A percentile compares a stretch with the other conserved stretches of the same genome.
Evolutionary conservation across 2,113 vertebrate genomes (phyloP).

Genomic region (Halcyon senegalensis): DNA sequence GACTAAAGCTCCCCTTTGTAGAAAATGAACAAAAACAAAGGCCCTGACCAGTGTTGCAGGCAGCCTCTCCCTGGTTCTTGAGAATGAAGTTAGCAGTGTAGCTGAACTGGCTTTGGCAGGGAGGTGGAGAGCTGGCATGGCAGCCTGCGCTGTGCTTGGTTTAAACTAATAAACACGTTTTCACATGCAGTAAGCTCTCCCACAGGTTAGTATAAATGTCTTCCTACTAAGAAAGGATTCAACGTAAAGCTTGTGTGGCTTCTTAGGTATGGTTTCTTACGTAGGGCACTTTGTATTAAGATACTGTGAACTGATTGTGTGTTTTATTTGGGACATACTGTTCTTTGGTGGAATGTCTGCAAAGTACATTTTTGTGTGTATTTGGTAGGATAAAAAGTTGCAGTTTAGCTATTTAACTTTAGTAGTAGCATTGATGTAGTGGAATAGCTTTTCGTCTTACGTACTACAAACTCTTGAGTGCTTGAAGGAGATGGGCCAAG

Average conservation of each 20-base stretch:
- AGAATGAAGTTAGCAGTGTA: background rate
- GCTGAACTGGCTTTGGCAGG: background rate
- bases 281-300: slow-evolving; percentile 49
- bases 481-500: background rate
- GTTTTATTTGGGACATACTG: slow-evolving; percentile 3
- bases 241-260: background rate
- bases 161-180: background rate
- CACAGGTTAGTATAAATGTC: background rate
- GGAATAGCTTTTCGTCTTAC: background rate
- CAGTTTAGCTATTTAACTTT: slow-evolving; percentile 23
- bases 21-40: background rate
- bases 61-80: background rate
- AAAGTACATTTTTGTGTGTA: slow-evolving; percentile 14
- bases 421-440: slow-evolving; percentile 3
- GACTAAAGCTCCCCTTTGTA: background rate
- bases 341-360: slow-evolving; percentile 17
- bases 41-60: background rate
- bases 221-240: background rate
- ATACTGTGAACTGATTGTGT: slow-evolving; percentile 47
- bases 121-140: background rate
- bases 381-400: slow-evolving; percentile 27
- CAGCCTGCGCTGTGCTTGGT: background rate
- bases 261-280: slow-evolving; percentile 9
- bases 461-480: background rate
- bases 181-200: background rate